Conservation (phyloP, 2,888 invertebrate species). For the Hirtodrosophila duncani region DNA sequence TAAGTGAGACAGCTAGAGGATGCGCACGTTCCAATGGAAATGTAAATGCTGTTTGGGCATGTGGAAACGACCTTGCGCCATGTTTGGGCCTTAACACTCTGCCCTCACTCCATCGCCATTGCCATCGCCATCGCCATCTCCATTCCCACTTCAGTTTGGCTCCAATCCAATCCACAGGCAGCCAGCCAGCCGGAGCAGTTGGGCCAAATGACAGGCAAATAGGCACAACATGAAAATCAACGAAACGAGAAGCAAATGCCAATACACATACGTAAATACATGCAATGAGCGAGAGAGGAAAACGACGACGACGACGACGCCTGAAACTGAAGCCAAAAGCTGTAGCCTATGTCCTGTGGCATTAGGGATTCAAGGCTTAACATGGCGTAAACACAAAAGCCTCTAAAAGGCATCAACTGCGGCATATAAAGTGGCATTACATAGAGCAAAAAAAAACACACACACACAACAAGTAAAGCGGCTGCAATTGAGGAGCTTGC, state of each 20-base stretch:
- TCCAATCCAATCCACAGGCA: too few species aligned
- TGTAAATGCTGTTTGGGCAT: constrained; percentile 56
- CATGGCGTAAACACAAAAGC: constrained; percentile 72
- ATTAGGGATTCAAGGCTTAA: constrained; percentile 74
- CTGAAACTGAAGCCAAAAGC: background rate
- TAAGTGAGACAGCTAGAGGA: constrained; percentile 17
- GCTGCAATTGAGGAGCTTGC: too few species aligned
- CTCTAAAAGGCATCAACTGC: constrained; percentile 74
- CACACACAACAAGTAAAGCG: constrained; percentile 56
- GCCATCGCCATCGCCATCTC: too few species aligned
- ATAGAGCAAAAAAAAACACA: constrained; percentile 27
- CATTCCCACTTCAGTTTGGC: too few species aligned
- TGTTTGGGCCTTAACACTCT: constrained; percentile 70
- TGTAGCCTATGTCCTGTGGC: constrained; percentile 52
- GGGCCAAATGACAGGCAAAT: constrained; percentile 58
- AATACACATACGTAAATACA: constrained; percentile 59
- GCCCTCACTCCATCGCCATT: too few species aligned
- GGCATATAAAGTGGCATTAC: constrained; percentile 75
- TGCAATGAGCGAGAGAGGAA: constrained; percentile 19
- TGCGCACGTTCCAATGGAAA: constrained; percentile 49
- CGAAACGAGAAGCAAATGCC: constrained; percentile 73
- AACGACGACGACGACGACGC: constrained; percentile 6
- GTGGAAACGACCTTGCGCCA: constrained; percentile 62
- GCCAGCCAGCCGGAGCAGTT: constrained; percentile 8
- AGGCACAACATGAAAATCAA: constrained; percentile 71